A percentile compares a stretch with the other conserved stretches of the same genome.
phyloP scores from a whole-genome alignment of 2,888 invertebrate genomes.

The Nemoura dubitans region DNA sequence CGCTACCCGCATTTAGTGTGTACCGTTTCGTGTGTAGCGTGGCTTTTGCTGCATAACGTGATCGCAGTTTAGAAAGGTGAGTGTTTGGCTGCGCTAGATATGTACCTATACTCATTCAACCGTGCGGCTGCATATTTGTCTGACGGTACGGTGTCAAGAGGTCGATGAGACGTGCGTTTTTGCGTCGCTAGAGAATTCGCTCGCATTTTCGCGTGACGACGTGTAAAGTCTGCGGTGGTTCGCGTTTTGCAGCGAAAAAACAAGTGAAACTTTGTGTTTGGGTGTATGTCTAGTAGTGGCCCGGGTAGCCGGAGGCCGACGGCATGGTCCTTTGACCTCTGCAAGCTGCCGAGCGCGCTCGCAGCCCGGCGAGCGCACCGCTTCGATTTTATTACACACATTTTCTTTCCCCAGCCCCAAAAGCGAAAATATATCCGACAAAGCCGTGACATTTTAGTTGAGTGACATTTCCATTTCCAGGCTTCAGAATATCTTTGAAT shows the following conservation, averaged over 20 bases:
- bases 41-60: not conserved
- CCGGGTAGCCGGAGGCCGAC: not conserved
- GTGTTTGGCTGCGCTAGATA: not conserved
- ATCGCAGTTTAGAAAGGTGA: not conserved
- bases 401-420: not conserved
- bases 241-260: too few relatives aligned
- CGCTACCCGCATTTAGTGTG: too few relatives aligned
- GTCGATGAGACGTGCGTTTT: too few relatives aligned
- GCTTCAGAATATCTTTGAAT: not conserved
- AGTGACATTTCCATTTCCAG: slow-evolving; percentile 26
- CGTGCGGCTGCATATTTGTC: too few relatives aligned
- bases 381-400: not conserved
- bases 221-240: too few relatives aligned
- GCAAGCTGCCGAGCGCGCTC: not conserved
- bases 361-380: not conserved
- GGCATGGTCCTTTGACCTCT: not conserved
- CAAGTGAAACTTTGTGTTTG: too few relatives aligned
- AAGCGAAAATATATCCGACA: not conserved
- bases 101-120: too few relatives aligned
- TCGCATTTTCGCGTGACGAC: too few relatives aligned
- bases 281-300: too few relatives aligned
- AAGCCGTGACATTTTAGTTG: not conserved
- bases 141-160: too few relatives aligned
- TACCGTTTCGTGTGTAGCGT: too few relatives aligned
- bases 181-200: too few relatives aligned